Evolutionary conservation across 64 coral and sea anemone species (phyloP), one percentile per base, ranked within the genome.

Genomic region (Stylophora pistillata): DNA sequence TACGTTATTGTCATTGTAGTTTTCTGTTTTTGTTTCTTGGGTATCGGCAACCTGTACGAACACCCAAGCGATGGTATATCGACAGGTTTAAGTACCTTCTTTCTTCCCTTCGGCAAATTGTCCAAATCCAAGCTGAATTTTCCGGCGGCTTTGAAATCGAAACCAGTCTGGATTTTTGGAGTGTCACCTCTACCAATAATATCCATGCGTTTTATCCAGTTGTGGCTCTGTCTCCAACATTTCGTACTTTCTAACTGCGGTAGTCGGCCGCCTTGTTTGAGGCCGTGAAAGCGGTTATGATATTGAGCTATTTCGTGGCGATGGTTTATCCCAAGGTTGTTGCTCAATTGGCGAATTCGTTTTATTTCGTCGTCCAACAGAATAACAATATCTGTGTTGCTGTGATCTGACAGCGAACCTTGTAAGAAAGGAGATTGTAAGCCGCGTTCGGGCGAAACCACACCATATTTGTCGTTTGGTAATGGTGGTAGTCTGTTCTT

Each of bases 191-290:
- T 31, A 3, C 2, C 53, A 16, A 10, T 34, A 55, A 20, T 63
- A 21, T 91, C 90, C 31, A 28, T 86, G 68, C 84, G 90, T 21
- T 91, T 91, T 18, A 23, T 86, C 90, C 90, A 91, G 15, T 86
- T 91, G 74, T 91, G 78, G 33, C 90, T 91, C 16, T 91, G 72
- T 34, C 64, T 78, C 90, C 90, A 91, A 72, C 28, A 58, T 31
- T 78, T 84, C 11, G 80, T 69, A 5, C 34, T 31, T 11, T 69
- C 20, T 20, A 86, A 78, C 82, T 86, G 53, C 47, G 23, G 59
- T 13, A 91, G 26, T 17, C 41, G 63, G 29, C 54, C 73, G 29
- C 54, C 73, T 52, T 59, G 81, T 53, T 74, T 91, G 12, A 47
- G 81, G 18, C 47, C 30, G 26, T 84, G 61, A 37, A 84, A 84